phyloP scores from a whole-genome alignment of 2,113 vertebrate species.

The Daboia siamensis region DNA sequence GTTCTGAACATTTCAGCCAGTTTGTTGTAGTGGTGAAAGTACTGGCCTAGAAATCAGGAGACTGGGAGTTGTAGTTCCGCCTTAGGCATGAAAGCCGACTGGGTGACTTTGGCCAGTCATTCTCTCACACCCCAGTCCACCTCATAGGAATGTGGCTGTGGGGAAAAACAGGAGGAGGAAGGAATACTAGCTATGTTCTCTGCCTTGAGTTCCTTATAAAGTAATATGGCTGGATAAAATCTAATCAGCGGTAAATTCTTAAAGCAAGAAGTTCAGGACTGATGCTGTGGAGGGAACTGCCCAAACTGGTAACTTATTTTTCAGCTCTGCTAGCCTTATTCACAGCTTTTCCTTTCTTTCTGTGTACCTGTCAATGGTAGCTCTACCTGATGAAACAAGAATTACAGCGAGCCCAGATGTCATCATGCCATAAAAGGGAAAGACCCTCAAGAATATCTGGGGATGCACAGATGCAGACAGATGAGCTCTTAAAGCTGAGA shows the following conservation, averaged over 20 bases:
- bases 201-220: background rate
- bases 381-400: slow-evolving; percentile 79
- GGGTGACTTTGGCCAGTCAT: too few relatives aligned
- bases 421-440: slow-evolving; percentile 65
- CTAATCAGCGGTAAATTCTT: background rate
- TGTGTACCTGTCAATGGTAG: slow-evolving; percentile 56
- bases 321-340: background rate
- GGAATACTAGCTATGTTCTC: background rate
- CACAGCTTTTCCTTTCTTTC: background rate
- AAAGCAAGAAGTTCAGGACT: background rate
- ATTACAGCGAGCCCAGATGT: slow-evolving; percentile 65
- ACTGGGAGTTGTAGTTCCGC: too few relatives aligned
- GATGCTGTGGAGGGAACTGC: background rate
- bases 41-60: too few relatives aligned
- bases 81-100: too few relatives aligned
- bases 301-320: background rate
- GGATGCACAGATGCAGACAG: slow-evolving; percentile 8
- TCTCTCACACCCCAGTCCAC: too few relatives aligned
- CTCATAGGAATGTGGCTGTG: too few relatives aligned
- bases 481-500: slow-evolving; percentile 64
- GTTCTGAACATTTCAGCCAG: background rate
- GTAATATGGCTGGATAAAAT: background rate
- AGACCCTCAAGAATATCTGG: slow-evolving; percentile 43
- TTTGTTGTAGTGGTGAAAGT: too few relatives aligned
- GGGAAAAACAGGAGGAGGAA: background rate